Evolutionary conservation across 64 coral and sea anemone genomes (phyloP).

Genomic region (Porites lutea): DNA sequence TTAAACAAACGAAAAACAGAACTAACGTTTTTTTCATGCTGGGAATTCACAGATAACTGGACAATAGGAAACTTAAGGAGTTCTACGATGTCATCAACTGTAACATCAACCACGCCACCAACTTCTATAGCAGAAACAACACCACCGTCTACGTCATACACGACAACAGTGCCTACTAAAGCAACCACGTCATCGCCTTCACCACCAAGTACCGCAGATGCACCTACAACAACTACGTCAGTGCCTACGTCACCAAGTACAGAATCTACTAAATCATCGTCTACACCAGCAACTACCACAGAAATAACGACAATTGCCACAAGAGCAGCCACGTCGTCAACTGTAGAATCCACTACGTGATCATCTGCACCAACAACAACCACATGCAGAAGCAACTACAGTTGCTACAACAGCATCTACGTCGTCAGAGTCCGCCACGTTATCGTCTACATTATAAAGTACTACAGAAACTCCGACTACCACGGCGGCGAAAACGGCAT

Average conservation of each 20-base stretch:
- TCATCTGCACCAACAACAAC: no score
- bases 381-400: no score
- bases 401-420: no score
- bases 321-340: no score
- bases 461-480: background rate
- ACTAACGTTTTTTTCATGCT: background rate
- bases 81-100: background rate
- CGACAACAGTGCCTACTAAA: background rate
- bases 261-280: background rate
- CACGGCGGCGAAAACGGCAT: no score
- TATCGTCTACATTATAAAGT: background rate
- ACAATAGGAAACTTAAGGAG: background rate
- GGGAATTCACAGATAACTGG: background rate
- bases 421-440: background rate
- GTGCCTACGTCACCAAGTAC: background rate
- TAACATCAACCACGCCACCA: background rate
- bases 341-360: no score
- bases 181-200: background rate
- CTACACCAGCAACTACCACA: background rate
- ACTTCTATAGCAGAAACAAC: background rate
- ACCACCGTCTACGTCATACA: background rate
- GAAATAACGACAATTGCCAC: background rate
- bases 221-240: background rate
- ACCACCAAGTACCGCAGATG: background rate
- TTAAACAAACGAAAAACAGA: background rate